These are phyloP conservation scores for Hemitrygon akajei DNA, from an alignment of 2,797 vertebrate species.

Conservation along the genomic window DNA sequence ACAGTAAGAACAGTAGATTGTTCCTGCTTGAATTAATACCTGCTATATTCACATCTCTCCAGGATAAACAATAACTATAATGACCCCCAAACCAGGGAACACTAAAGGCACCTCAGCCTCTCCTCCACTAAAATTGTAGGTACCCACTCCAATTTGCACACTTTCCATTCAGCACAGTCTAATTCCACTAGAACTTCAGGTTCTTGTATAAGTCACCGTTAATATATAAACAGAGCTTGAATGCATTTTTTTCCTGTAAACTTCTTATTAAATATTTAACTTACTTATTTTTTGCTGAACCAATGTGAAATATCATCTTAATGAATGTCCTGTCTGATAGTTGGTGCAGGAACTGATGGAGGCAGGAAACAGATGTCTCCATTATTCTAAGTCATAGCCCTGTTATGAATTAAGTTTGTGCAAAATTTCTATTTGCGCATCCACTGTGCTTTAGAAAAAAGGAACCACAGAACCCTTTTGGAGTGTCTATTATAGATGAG, in stretches of 20 bases:
- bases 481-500: constrained; percentile 30
- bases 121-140: background rate
- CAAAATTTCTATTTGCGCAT: background rate
- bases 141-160: background rate
- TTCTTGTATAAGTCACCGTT: background rate
- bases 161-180: background rate
- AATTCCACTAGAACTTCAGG: background rate
- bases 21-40: no score
- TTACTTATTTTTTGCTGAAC: background rate
- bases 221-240: background rate
- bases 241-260: background rate
- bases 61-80: no score
- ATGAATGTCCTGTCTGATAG: background rate
- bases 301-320: background rate
- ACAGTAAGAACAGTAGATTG: no score
- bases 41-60: no score
- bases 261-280: background rate
- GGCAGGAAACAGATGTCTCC: background rate
- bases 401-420: background rate
- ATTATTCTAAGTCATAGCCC: background rate
- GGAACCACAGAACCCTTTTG: background rate
- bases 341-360: background rate
- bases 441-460: background rate
- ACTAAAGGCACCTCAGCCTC: background rate
- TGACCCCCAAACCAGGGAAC: background rate